Conservation (phyloP, 2,888 invertebrate genomes). For the Xanthostigma xanthostigma region DNA sequence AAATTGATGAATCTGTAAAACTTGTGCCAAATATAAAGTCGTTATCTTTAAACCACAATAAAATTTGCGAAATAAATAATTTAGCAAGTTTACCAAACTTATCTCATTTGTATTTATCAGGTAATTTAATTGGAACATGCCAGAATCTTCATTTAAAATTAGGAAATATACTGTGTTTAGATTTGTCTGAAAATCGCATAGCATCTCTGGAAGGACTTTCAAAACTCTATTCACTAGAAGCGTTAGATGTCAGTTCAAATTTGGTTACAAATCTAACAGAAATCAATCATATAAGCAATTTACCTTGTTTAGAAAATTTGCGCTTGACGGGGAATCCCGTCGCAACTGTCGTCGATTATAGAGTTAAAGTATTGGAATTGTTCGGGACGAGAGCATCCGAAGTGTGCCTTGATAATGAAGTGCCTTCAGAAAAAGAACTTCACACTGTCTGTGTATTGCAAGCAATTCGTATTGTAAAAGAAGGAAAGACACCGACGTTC, state of each 20-base stretch:
- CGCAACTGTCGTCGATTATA: conserved; percentile 73
- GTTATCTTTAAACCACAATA: conserved; percentile 64
- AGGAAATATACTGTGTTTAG: conserved; percentile 75
- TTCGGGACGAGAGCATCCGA: conserved; percentile 73
- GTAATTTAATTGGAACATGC: conserved; percentile 59
- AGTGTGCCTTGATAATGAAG: conserved; percentile 76
- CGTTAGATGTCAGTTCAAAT: conserved; percentile 78
- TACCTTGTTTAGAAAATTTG: conserved; percentile 81
- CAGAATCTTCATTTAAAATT: conserved; percentile 70
- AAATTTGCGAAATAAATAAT: conserved; percentile 55
- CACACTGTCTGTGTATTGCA: conserved; percentile 85
- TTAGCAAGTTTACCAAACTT: conserved; percentile 66
- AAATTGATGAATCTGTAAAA: conserved; percentile 68
- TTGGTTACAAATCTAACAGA: conserved; percentile 65
- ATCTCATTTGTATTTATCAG: conserved; percentile 59
- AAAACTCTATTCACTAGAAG: conserved; percentile 73
- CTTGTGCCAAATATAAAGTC: conserved; percentile 56
- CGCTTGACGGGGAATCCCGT: conserved; percentile 81
- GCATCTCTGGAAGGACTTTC: conserved; percentile 54
- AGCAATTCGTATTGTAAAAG: conserved; percentile 66
- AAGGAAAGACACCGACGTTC: conserved; percentile 47
- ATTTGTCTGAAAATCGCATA: conserved; percentile 74
- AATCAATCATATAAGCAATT: conserved; percentile 58
- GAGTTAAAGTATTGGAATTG: conserved; percentile 76
- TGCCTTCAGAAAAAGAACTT: conserved; percentile 71